Evolutionary conservation across 2,797 vertebrate genomes (phyloP).

Genomic region (Parotocinclus haroldoi): DNA sequence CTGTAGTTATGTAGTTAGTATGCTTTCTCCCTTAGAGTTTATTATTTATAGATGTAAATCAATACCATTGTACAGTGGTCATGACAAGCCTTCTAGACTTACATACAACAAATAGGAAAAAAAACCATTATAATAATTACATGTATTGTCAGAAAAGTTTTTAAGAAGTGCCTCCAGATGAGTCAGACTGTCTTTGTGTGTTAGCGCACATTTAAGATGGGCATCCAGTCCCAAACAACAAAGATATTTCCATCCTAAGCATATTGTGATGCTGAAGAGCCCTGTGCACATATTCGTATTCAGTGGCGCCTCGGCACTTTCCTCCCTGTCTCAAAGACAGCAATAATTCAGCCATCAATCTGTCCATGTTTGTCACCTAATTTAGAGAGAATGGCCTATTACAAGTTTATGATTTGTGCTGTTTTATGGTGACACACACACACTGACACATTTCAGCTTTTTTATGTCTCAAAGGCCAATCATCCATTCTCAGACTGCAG

Average conservation of each 20-base stretch:
- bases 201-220: neutral
- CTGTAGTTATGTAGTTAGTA: no score
- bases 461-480: conserved; percentile 30
- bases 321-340: conserved; percentile 9
- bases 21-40: no score
- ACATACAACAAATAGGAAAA: no score
- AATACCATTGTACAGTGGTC: no score
- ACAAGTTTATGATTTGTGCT: conserved; percentile 34
- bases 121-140: no score
- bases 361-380: conserved; percentile 36
- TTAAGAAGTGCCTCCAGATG: no score
- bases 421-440: conserved; percentile 13
- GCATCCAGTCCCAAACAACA: neutral
- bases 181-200: no score
- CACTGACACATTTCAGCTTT: conserved; percentile 6
- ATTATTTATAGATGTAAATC: no score
- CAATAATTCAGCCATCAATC: conserved; percentile 34
- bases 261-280: conserved; percentile 14
- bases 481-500: conserved; percentile 17
- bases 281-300: conserved; percentile 13
- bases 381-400: conserved; percentile 29
- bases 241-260: neutral
- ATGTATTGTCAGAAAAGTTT: no score
- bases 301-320: neutral
- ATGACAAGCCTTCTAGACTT: no score